Percentiles rank a stretch among this genome's conserved stretches.
Conservation (phyloP, 92 coral and sea anemone genomes). For the Anthopleura xanthogrammica region DNA sequence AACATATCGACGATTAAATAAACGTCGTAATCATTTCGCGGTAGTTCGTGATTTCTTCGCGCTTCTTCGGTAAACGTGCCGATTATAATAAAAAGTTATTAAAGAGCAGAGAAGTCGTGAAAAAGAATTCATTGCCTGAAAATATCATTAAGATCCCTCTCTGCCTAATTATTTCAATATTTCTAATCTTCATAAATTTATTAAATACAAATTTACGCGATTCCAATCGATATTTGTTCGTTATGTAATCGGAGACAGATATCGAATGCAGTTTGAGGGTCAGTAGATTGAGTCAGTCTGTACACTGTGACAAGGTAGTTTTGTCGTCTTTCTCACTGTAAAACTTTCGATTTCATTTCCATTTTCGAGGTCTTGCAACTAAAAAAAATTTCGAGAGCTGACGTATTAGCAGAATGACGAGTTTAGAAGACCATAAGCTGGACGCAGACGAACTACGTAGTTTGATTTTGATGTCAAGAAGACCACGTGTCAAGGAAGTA, state of each 20-base stretch:
- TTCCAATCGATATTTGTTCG: not conserved
- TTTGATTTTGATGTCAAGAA: conserved; percentile 48
- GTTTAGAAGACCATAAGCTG: conserved; percentile 41
- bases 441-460: conserved; percentile 58
- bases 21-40: not conserved
- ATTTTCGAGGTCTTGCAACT: not conserved
- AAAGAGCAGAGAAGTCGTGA: not conserved
- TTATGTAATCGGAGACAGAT: not conserved
- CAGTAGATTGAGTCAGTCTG: no score
- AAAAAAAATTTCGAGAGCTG: not conserved
- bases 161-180: not conserved
- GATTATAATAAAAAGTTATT: no score
- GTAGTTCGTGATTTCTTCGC: not conserved
- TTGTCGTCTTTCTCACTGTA: not conserved
- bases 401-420: conserved; percentile 42
- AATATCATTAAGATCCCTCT: not conserved
- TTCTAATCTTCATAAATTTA: not conserved
- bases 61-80: not conserved
- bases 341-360: not conserved
- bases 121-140: not conserved
- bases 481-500: conserved; percentile 71
- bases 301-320: no score
- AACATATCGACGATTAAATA: not conserved
- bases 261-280: not conserved
- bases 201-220: not conserved